Base-by-base conservation (phyloP, 2,113 vertebrate species). In the Apeltes quadracus region DNA sequence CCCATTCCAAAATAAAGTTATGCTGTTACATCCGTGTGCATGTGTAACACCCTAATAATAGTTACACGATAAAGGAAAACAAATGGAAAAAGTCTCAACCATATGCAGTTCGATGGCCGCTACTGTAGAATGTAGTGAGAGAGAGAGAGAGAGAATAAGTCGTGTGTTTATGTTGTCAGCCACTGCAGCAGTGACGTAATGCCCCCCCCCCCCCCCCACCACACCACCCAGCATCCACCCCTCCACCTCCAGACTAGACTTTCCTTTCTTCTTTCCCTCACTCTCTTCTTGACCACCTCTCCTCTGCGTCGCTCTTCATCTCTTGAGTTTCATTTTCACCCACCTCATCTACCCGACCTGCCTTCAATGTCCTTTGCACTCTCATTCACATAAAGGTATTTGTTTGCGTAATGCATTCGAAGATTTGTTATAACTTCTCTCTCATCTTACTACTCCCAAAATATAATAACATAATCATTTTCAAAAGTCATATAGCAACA, bases 161-260 rank as follows among this genome's bases (percentile, higher is more conserved):
- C 54, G 59, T 70, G 67, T 76, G 67, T 76, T 82, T 44, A 55
- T 72, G 53, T 58, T 83, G 76, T 84, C 64, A 77, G 84, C 74
- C 84, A 77, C 89, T 86, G 85, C 85, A 88, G 84, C 61, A 54
- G 76, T 87, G 85, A 89, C 80, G 81, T 89, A 86, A 90, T 89
- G 77, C 69, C 53, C 67, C 62, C 61, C 79, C 22, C 72, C 59
- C 77, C 65, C 41, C 34, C 76, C 18, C 58, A 22, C 76, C 59
- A 2, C 7, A 18, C 10, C 36, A 38, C 36, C 7, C 36, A 38
- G 5, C 7, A 4, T 4, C 20, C 3, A n/a, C 12, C 25, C 39
- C 48, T 76, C 69, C 76, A 32, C 29, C 32, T 34, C 63, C 53
- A 36, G 44, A 20, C 68, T 36, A 73, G 43, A 61, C 72, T 62